Evolutionary conservation across 2,113 vertebrate genomes (phyloP).

Genomic region (Cryptomyrus ogoouensis): DNA sequence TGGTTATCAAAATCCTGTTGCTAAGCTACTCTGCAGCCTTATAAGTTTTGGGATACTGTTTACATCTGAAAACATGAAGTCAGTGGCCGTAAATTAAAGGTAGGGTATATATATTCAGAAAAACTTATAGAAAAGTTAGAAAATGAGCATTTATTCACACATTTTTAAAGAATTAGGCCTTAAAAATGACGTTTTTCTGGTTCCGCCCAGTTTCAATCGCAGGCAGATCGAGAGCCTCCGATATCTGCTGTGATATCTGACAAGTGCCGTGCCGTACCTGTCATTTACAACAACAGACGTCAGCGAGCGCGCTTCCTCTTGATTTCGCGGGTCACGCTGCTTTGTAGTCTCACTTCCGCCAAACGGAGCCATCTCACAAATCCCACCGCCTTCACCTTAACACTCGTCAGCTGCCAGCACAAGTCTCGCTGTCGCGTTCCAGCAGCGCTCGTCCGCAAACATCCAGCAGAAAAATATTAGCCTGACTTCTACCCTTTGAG

Average conservation of each 20-base stretch:
- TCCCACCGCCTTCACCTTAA: constrained; percentile 23
- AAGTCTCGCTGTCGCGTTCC: constrained; percentile 9
- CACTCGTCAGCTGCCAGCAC: constrained; percentile 27
- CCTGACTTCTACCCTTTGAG: neutral
- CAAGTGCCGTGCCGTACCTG: constrained; percentile 7
- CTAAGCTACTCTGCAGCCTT: neutral
- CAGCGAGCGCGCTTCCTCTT: constrained; percentile 20
- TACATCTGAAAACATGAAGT: neutral
- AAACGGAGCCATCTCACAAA: constrained; percentile 32
- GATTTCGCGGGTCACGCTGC: constrained; percentile 33
- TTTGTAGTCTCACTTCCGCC: constrained; percentile 29
- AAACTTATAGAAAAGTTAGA: neutral
- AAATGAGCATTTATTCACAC: neutral
- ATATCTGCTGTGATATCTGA: neutral
- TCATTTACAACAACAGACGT: constrained; percentile 20
- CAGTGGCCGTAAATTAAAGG: neutral
- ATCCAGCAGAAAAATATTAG: constrained; percentile 5
- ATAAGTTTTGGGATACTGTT: neutral
- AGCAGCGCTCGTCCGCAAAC: constrained; percentile 30
- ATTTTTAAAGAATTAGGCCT: neutral
- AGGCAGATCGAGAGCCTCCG: neutral
- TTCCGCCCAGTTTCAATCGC: neutral
- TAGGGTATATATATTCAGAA: neutral
- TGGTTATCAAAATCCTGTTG: neutral
- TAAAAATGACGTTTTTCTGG: neutral